Conservation (phyloP, 2,113 vertebrate genomes). For the Megalops atlanticus region DNA sequence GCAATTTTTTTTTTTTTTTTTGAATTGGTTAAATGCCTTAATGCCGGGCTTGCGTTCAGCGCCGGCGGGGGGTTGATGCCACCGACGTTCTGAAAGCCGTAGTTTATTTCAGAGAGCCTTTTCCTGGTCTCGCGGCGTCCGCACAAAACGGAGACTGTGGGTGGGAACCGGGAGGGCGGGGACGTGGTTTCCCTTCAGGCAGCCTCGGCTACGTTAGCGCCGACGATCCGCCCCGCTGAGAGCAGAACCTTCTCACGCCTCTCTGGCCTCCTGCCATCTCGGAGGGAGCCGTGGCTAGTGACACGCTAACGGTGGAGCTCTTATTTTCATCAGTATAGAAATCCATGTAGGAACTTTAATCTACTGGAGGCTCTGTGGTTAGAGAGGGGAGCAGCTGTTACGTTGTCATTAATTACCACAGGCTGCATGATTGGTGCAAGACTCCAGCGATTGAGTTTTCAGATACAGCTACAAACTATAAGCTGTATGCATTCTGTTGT, state of each 20-base stretch:
- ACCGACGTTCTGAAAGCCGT: constrained; percentile 8
- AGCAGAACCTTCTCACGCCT: background rate
- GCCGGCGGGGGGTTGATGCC: background rate
- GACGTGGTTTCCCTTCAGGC: background rate
- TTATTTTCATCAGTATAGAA: background rate
- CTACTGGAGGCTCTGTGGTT: too few relatives aligned
- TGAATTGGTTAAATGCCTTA: background rate
- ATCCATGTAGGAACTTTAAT: too few relatives aligned
- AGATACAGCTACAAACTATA: too few relatives aligned
- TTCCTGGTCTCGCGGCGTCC: background rate
- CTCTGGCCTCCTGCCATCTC: background rate
- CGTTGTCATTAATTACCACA: too few relatives aligned
- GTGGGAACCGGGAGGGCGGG: background rate
- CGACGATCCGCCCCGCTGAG: background rate
- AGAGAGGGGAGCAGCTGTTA: too few relatives aligned
- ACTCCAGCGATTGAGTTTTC: too few relatives aligned
- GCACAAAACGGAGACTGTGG: background rate
- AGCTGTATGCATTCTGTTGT: too few relatives aligned
- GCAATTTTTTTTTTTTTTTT: background rate
- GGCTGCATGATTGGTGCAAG: too few relatives aligned
- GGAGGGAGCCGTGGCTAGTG: background rate
- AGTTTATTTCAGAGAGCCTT: background rate
- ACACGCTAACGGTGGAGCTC: background rate
- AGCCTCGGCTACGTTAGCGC: background rate
- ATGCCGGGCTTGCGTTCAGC: background rate